These are phyloP conservation scores for Chalcosyrphus nemorum DNA, from an alignment of 2,888 invertebrate genomes.

Conservation along the genomic window DNA sequence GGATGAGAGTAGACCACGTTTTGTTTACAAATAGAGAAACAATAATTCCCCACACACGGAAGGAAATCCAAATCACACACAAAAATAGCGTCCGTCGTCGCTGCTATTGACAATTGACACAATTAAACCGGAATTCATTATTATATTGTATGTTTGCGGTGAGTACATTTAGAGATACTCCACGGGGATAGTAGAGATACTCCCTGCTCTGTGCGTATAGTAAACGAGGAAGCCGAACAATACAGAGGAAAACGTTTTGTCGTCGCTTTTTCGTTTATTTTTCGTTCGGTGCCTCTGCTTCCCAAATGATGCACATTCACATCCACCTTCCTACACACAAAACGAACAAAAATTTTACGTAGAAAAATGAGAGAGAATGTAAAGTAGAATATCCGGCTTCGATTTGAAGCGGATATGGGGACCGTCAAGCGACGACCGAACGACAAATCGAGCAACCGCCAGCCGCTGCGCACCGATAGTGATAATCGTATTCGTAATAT, in stretches of 20 bases:
- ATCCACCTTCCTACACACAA: conserved; percentile 36
- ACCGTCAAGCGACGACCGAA: conserved; percentile 2
- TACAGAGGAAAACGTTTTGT: conserved; percentile 52
- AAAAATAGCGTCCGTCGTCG: conserved; percentile 30
- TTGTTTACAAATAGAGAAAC: conserved; percentile 69
- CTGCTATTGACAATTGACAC: conserved; percentile 69
- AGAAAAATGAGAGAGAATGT: conserved; percentile 78
- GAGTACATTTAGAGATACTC: conserved; percentile 11
- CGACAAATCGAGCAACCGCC: conserved; percentile 28
- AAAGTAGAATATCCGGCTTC: conserved; percentile 79
- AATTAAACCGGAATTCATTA: conserved; percentile 70
- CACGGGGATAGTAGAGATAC: no score
- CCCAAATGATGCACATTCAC: conserved; percentile 22
- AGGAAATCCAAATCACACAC: conserved; percentile 65
- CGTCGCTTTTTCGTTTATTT: conserved; percentile 29
- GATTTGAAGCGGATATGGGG: conserved; percentile 70
- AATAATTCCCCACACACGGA: conserved; percentile 46
- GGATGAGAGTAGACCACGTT: conserved; percentile 41
- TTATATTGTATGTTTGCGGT: conserved; percentile 51
- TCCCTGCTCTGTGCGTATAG: not conserved
- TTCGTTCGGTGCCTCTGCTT: conserved; percentile 35
- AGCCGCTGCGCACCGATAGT: conserved; percentile 60
- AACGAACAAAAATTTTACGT: conserved; percentile 50
- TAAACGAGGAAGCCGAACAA: conserved; percentile 32
- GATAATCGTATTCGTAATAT: conserved; percentile 63